These are phyloP conservation scores for Sebastes hubbsi DNA, from an alignment of 2,797 vertebrate genomes.

Conservation along the genomic window DNA sequence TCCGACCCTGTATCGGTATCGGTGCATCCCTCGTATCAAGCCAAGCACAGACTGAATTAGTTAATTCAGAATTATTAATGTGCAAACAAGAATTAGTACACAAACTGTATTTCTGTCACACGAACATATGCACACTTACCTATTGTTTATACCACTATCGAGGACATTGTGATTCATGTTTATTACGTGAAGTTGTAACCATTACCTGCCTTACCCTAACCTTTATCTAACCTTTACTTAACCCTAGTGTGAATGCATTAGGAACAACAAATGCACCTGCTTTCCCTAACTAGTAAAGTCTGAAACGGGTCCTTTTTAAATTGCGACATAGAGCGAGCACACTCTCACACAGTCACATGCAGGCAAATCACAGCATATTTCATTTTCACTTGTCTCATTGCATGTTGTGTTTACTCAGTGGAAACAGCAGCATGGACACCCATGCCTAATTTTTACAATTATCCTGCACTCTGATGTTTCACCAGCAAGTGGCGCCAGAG, in stretches of 20 bases:
- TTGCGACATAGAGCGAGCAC: neutral
- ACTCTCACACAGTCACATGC: neutral
- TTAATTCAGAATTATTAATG: neutral
- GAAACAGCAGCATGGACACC: neutral
- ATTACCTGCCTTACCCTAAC: neutral
- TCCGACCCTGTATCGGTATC: too few relatives aligned
- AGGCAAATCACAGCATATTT: neutral
- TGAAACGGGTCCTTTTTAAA: neutral
- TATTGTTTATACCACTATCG: neutral
- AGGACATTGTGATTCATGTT: neutral
- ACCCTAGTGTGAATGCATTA: neutral
- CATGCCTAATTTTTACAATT: neutral
- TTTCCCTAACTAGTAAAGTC: neutral
- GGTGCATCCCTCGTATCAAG: neutral
- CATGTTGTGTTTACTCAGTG: neutral
- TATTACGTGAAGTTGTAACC: neutral
- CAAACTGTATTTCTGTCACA: neutral
- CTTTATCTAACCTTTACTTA: neutral
- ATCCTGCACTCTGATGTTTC: constrained; percentile 19
- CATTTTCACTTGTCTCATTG: neutral
- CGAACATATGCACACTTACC: neutral
- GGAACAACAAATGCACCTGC: neutral
- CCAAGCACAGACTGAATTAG: neutral
- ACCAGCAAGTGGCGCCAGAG: constrained; percentile 74
- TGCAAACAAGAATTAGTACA: neutral